phyloP scores from a whole-genome alignment of 2,888 invertebrate genomes.

The Koerneria pararmatus region DNA sequence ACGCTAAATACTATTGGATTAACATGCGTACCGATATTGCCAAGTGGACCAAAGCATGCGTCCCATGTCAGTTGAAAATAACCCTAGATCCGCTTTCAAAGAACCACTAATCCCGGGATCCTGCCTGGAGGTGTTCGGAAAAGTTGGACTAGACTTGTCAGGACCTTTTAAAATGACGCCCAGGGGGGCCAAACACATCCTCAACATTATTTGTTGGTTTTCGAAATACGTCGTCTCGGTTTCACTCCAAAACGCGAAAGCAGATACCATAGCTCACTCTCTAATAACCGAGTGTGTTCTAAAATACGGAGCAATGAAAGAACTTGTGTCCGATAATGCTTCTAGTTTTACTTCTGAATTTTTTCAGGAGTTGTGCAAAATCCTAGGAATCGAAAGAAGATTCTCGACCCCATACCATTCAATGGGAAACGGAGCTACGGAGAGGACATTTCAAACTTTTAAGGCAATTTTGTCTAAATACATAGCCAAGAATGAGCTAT shows the following conservation, averaged over 20 bases:
- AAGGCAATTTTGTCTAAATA: slow-evolving; percentile 27
- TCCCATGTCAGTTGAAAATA: background rate
- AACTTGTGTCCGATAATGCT: slow-evolving; percentile 1
- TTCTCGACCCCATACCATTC: slow-evolving; percentile 32
- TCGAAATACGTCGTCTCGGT: slow-evolving; percentile 38
- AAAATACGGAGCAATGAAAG: background rate
- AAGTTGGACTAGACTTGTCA: background rate
- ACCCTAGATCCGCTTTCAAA: background rate
- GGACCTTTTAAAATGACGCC: slow-evolving; percentile 22
- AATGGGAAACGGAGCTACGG: slow-evolving; percentile 39
- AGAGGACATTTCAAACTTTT: slow-evolving; percentile 34
- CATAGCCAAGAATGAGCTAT: background rate
- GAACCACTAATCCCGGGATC: background rate
- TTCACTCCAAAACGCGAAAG: slow-evolving; percentile 51
- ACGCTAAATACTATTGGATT: background rate
- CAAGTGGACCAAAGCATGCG: background rate
- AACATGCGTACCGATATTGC: background rate
- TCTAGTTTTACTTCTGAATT: background rate
- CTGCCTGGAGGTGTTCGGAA: background rate
- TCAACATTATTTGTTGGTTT: slow-evolving; percentile 22
- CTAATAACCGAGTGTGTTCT: slow-evolving; percentile 28
- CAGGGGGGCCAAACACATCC: slow-evolving; percentile 22
- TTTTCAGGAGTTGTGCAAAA: background rate
- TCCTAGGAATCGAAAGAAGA: slow-evolving; percentile 22
- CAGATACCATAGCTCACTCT: slow-evolving; percentile 49